phyloP scores from a whole-genome alignment of 1,140 invertebrate species.

The Anagrus nilaparvatae region DNA sequence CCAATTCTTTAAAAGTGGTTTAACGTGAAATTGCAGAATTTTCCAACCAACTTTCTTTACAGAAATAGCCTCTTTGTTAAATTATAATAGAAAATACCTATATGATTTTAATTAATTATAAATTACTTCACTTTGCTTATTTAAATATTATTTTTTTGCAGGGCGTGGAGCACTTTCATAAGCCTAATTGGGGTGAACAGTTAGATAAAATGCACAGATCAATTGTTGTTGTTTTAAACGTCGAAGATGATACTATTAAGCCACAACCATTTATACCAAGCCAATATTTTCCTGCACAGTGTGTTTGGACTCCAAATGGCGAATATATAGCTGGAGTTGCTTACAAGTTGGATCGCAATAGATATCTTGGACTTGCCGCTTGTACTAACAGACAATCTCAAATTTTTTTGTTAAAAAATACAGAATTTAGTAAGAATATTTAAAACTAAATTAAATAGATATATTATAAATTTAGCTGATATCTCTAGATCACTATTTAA shows the following conservation, averaged over 20 bases:
- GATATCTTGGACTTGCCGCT: slow-evolving; percentile 66
- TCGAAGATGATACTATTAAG: slow-evolving; percentile 46
- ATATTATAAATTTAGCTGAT: too few species aligned
- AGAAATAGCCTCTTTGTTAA: too few species aligned
- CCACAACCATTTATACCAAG: slow-evolving; percentile 49
- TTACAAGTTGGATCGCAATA: slow-evolving; percentile 52
- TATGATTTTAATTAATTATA: too few species aligned
- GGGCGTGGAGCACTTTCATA: slow-evolving; percentile 60
- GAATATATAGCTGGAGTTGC: slow-evolving; percentile 60
- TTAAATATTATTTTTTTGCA: slow-evolving; percentile 35
- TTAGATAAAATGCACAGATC: slow-evolving; percentile 55
- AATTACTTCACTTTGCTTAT: too few species aligned
- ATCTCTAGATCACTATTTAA: too few species aligned
- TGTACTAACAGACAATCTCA: slow-evolving; percentile 64
- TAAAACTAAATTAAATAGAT: too few species aligned
- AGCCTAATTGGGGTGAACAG: slow-evolving; percentile 76
- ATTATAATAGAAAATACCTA: too few species aligned
- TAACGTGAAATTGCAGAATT: too few species aligned
- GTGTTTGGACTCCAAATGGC: slow-evolving; percentile 55
- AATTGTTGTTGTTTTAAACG: slow-evolving; percentile 57
- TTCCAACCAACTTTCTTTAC: too few species aligned
- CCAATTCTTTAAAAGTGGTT: too few species aligned
- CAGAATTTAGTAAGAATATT: slow-evolving; percentile 42
- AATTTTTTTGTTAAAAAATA: slow-evolving; percentile 48
- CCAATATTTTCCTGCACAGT: slow-evolving; percentile 53